A percentile compares a stretch with the other conserved stretches of the same genome.
Evolutionary conservation across 2,888 invertebrate species (phyloP).

Genomic region (Lissocephala sabroskyi): DNA sequence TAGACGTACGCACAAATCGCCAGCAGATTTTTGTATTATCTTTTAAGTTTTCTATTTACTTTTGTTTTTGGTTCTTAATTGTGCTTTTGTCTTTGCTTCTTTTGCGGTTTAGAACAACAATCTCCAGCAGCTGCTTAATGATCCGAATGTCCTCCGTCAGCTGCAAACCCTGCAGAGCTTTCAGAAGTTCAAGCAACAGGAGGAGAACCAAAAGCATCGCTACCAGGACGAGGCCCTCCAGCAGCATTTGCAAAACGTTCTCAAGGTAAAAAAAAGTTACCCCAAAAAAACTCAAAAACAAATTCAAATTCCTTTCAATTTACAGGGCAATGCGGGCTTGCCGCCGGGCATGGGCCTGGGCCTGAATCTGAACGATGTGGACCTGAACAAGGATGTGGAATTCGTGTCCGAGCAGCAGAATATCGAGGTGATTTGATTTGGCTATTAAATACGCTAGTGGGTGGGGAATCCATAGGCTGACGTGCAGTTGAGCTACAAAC

Average conservation of each 20-base stretch:
- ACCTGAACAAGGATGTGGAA: slow-evolving; percentile 78
- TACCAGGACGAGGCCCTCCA: slow-evolving; percentile 84
- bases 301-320: background rate
- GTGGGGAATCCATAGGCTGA: slow-evolving; percentile 36
- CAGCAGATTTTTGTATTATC: too few species aligned
- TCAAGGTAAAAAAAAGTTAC: slow-evolving; percentile 76
- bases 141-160: slow-evolving; percentile 91
- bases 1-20: slow-evolving; percentile 60
- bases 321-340: slow-evolving; percentile 73
- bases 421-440: slow-evolving; percentile 66
- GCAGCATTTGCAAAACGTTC: slow-evolving; percentile 82
- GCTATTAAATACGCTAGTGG: background rate
- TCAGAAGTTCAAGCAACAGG: slow-evolving; percentile 74
- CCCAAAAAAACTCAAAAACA: background rate
- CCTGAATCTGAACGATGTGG: slow-evolving; percentile 40
- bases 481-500: slow-evolving; percentile 48
- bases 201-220: slow-evolving; percentile 80
- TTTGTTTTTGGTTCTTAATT: slow-evolving; percentile 6
- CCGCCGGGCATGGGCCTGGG: slow-evolving; percentile 52
- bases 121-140: slow-evolving; percentile 76
- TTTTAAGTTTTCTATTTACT: too few species aligned
- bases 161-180: slow-evolving; percentile 83
- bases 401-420: slow-evolving; percentile 77
- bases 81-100: slow-evolving; percentile 1
- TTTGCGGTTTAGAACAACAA: slow-evolving; percentile 68